A percentile compares a stretch with the other conserved stretches of the same genome.
Conservation (phyloP, 2,113 vertebrate species). For the Gallinago paraguaiae region DNA sequence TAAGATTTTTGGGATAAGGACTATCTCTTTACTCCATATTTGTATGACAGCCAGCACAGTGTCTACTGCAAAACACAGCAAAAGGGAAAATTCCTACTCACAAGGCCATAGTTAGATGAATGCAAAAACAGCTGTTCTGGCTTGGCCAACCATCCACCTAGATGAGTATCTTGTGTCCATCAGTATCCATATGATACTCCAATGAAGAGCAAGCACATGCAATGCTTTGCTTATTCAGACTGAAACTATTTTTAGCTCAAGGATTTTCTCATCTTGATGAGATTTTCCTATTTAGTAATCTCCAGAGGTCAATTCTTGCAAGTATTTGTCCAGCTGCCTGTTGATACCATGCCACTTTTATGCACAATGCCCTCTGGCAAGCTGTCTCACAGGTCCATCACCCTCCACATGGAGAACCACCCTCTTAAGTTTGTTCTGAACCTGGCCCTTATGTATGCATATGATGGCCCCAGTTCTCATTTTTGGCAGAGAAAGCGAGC, state of each 20-base stretch:
- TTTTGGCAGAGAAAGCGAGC: neutral
- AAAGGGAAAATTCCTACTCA: neutral
- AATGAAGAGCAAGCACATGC: neutral
- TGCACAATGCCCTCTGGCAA: neutral
- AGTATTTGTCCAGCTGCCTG: neutral
- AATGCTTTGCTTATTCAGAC: neutral
- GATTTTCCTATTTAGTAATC: neutral
- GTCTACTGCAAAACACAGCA: neutral
- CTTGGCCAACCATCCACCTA: neutral
- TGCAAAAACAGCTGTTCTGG: neutral
- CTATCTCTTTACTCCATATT: neutral
- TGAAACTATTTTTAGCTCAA: constrained; percentile 1
- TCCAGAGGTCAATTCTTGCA: neutral
- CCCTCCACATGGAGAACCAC: neutral
- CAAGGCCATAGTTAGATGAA: neutral
- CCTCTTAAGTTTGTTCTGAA: neutral
- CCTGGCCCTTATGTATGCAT: neutral
- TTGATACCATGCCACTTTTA: neutral
- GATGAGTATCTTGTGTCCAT: neutral
- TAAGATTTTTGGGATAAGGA: neutral
- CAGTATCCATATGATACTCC: neutral
- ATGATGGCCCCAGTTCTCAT: neutral
- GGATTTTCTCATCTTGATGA: neutral
- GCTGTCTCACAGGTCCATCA: neutral
- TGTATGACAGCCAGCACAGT: neutral